Base-by-base conservation (phyloP, 1,140 invertebrate genomes). In the Drosophila yakuba region DNA sequence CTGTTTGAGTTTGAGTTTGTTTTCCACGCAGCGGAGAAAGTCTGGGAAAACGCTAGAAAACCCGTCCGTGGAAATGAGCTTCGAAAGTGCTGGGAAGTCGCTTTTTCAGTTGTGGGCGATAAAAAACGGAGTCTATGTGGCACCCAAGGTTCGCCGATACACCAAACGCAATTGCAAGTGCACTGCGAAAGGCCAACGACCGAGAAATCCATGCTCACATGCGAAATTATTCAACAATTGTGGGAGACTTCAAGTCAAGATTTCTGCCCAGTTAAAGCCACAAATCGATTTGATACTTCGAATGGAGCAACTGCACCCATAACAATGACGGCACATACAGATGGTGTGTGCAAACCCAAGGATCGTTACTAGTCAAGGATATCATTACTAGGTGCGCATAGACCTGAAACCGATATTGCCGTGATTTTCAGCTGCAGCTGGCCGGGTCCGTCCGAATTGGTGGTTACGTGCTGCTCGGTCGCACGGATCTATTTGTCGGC, bases 31-130 rank as follows among this genome's bases (percentile, higher is more conserved):
- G 82, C 82, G 78, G 81, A 78, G 81, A 85, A 85, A 85, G 81
- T 86, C 68, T 69, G 72, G 64, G 63, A 79, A 73, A 61, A 71
- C 56, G 64, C 59, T 75, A 81, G 59, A 82, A 82, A 73, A 82
- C 64, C 71, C 74, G 41, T 83, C 75, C 64, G 76, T 80, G 61
- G 72, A 80, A 67, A 80, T 72, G 28, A 69, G 55, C 45, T 45
- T 63, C 4, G 54, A 78, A 58, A 67, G 59, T 45, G 56, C 36
- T 80, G 80, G 54, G 43, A 58, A 59, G 10, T 10, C 12, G 41
- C 11, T 25, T 20, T 20, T 60, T 36, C 64, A 59, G 12, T 48
- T 57, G 44, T 14, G 32, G 15, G 36, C 38, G 2, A 71, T 72
- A 58, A 72, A 72, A 72, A 50, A 50, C 35, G 20, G 10, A 36